A percentile compares a stretch with the other conserved stretches of the same genome.
These are phyloP conservation scores for Arremon brunneinucha DNA, from an alignment of 2,797 vertebrate genomes.

Conservation along the genomic window DNA sequence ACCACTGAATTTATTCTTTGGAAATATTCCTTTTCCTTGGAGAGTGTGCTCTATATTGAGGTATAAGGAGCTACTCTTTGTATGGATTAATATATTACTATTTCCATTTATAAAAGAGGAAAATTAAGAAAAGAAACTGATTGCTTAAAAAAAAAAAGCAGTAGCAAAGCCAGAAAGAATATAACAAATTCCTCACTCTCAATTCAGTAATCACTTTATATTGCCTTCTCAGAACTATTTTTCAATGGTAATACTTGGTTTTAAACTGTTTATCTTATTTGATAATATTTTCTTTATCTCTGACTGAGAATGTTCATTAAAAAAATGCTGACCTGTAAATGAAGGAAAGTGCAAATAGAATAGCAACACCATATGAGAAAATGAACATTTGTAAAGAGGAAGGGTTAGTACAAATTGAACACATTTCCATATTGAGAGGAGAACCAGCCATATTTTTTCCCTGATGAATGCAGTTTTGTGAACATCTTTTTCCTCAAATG, in stretches of 20 bases:
- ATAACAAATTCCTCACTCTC: not conserved
- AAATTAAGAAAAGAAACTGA: not conserved
- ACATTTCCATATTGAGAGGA: slow-evolving; percentile 27
- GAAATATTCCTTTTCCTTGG: not conserved
- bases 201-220: not conserved
- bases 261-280: not conserved
- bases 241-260: not conserved
- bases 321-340: slow-evolving; percentile 34
- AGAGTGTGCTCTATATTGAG: not conserved
- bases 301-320: not conserved
- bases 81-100: not conserved
- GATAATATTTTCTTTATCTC: slow-evolving; percentile 10
- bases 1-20: not conserved
- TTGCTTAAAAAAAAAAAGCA: not conserved
- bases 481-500: slow-evolving; percentile 27
- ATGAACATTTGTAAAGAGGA: slow-evolving; percentile 27
- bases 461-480: not conserved
- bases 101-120: not conserved
- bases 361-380: not conserved
- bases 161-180: not conserved
- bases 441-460: not conserved
- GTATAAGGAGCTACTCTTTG: not conserved
- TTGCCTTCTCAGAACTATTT: not conserved
- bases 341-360: slow-evolving; percentile 10
- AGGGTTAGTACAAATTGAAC: slow-evolving; percentile 10